Base-by-base conservation (phyloP, 1,140 invertebrate species). In the Philopotamus ludificatus region DNA sequence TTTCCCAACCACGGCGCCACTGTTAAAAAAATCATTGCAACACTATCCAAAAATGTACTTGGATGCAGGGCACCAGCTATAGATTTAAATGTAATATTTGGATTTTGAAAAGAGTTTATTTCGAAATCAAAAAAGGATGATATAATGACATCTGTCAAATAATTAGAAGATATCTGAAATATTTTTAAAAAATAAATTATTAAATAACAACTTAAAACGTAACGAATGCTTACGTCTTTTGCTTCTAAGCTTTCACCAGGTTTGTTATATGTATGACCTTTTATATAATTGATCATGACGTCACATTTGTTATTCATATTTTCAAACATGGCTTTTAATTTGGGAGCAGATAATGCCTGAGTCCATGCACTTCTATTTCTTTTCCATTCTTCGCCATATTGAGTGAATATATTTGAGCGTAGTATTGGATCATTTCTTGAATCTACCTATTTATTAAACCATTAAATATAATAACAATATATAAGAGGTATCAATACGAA, bases 371-470 rank as follows among this genome's bases (percentile, higher is more conserved):
- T 58, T 18, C 68, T 58, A n/a, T 28, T 41, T 15, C 12, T 62
- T 51, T 83, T 83, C 86, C 86, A 87, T 60, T 74, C 72, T 8
- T 80, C 73, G 10, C 77, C 82, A 22, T 71, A 71, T 7, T 76
- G 65, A 21, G 77, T 65, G 62, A 83, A 82, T 0, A 81, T 79
- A 73, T 83, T 82, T 2, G 70, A 61, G 0, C 65, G 70, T 15
- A 75, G 71, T 21, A 82, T 73, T 22, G 77, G 76, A 70, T 83
- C 81, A 0, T 71, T 62, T 51, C 77, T 18, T 10, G 71, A 60
- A 34, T 75, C 73, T 18, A 75, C 61, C 34, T 75, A n/a, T 4
- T 34, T n/a, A n/a, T n/a, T n/a, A n/a, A n/a, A 72, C 15, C 39
- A 61, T 12, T 4, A 7, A 10, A 7, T 10, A 54, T 54, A 23